Evolutionary conservation across 2,113 vertebrate species (phyloP).

Genomic region (Paradisaea rubra): DNA sequence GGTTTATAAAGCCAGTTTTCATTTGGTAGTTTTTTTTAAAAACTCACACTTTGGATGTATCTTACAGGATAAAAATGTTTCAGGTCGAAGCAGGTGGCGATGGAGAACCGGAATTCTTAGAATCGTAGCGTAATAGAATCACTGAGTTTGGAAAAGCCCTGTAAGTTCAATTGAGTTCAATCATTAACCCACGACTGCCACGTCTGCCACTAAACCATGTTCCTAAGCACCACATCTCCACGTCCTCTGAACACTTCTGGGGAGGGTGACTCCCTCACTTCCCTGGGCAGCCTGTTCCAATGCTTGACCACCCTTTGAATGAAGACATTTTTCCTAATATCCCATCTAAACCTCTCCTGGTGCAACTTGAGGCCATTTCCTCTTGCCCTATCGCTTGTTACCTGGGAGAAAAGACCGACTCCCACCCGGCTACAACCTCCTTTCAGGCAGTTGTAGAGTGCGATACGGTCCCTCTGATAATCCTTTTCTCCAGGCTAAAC

Average conservation of each 20-base stretch:
- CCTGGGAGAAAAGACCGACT: background rate
- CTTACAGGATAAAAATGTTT: background rate
- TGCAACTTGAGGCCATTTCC: background rate
- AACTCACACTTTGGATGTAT: background rate
- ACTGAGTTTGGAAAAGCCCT: background rate
- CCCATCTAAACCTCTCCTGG: background rate
- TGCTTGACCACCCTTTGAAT: background rate
- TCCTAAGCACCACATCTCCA: background rate
- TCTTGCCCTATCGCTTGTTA: background rate
- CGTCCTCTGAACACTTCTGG: background rate
- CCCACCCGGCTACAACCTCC: background rate
- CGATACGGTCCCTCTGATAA: background rate
- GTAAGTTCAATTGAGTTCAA: background rate
- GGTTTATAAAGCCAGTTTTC: background rate
- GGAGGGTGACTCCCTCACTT: background rate
- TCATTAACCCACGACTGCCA: background rate
- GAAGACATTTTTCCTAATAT: background rate
- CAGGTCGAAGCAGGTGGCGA: background rate
- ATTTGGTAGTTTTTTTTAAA: background rate
- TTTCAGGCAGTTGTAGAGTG: background rate
- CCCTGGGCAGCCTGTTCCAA: background rate
- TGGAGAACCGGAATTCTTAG: background rate
- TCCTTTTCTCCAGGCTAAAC: background rate
- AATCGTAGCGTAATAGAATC: background rate
- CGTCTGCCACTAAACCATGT: background rate